These are phyloP conservation scores for Hipposideros armiger DNA, from an alignment of 2,113 vertebrate species.

Conservation along the genomic window DNA sequence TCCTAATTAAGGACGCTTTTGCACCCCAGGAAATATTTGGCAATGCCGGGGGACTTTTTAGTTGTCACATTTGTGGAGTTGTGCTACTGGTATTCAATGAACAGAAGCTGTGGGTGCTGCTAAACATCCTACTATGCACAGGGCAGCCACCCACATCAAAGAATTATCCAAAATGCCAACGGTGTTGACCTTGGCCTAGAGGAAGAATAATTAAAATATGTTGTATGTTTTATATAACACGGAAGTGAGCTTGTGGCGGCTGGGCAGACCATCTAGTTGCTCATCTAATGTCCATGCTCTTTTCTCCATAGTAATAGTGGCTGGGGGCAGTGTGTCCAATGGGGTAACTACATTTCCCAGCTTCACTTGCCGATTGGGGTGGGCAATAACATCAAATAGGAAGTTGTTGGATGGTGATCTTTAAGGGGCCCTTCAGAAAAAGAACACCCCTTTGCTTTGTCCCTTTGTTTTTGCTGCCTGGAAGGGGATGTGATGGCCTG, in stretches of 20 bases:
- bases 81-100: not conserved
- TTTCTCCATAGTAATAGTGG: too few relatives aligned
- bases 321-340: not conserved
- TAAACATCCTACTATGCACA: not conserved
- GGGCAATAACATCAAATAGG: not conserved
- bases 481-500: not conserved
- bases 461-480: not conserved
- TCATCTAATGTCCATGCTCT: not conserved
- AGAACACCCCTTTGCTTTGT: not conserved
- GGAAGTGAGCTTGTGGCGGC: not conserved
- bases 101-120: not conserved
- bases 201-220: not conserved
- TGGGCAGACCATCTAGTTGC: not conserved
- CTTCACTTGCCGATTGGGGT: not conserved
- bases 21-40: not conserved
- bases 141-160: not conserved
- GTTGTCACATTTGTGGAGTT: not conserved
- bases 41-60: not conserved
- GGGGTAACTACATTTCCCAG: not conserved
- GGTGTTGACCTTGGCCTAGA: not conserved
- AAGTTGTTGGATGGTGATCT: not conserved
- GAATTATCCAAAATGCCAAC: not conserved
- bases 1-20: not conserved
- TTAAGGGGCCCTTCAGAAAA: not conserved
- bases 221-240: not conserved